Percentiles rank a stretch among this genome's conserved stretches.
phyloP scores from a whole-genome alignment of 2,797 vertebrate species.

The Chrosomus eos region DNA sequence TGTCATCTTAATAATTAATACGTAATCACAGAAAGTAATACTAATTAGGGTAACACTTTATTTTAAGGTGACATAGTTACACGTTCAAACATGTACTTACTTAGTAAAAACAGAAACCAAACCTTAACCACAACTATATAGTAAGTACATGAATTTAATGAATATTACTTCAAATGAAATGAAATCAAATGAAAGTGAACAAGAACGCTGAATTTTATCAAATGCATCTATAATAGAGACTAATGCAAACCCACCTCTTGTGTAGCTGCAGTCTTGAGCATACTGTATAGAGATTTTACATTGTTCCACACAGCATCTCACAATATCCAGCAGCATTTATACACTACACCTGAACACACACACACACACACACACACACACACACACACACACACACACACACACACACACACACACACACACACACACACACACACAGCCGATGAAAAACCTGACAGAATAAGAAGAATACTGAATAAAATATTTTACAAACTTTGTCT shows the following conservation, averaged over 20 bases:
- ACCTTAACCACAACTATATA: too few species aligned
- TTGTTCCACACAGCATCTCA: background rate
- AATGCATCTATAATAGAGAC: background rate
- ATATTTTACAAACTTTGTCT: background rate
- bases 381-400: background rate
- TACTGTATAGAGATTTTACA: constrained; percentile 22
- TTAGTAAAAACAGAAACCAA: too few species aligned
- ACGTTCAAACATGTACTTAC: too few species aligned
- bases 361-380: too few species aligned
- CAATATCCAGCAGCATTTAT: constrained; percentile 3
- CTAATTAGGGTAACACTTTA: background rate
- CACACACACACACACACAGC: background rate
- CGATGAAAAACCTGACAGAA: background rate
- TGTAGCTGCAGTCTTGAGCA: constrained; percentile 28
- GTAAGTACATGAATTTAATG: too few species aligned
- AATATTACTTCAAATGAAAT: too few species aligned
- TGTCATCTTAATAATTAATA: background rate
- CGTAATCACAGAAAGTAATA: background rate
- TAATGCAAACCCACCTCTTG: constrained; percentile 40
- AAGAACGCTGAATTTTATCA: background rate
- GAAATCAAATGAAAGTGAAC: background rate
- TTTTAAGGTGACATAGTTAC: too few species aligned
- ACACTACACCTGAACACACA: background rate
- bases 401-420: background rate
- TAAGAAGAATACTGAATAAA: background rate